Percentiles rank a stretch among this genome's conserved stretches.
Conservation (phyloP, 1,140 invertebrate genomes). For the Musca vetustissima region DNA sequence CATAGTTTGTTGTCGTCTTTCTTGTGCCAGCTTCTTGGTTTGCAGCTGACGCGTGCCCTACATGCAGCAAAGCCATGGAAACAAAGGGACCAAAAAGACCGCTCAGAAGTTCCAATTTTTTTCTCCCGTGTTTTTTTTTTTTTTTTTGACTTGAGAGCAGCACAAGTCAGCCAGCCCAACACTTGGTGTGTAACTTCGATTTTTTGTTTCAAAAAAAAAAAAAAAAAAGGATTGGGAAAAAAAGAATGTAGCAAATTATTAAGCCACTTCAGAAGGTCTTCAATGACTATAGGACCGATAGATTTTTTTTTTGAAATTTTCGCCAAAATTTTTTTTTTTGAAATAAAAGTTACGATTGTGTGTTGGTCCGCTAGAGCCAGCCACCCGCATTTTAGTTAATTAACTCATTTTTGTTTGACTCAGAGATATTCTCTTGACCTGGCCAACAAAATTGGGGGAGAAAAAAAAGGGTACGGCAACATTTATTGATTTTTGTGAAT, state of each 20-base stretch:
- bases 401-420: conserved; percentile 51
- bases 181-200: no score
- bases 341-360: neutral
- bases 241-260: conserved; percentile 12
- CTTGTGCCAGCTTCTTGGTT: neutral
- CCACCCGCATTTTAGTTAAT: conserved; percentile 57
- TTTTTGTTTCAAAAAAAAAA: no score
- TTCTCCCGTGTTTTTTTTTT: neutral
- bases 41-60: conserved; percentile 18
- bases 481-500: neutral
- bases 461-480: neutral
- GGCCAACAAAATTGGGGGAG: no score
- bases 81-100: neutral
- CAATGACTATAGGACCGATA: neutral
- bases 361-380: conserved; percentile 23
- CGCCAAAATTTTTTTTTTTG: neutral
- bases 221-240: no score
- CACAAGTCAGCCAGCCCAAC: neutral
- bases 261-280: neutral
- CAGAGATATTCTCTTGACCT: neutral
- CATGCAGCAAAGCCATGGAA: no score
- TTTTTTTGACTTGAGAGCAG: conserved; percentile 3
- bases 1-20: neutral
- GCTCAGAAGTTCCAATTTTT: neutral
- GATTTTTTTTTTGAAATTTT: neutral